Percentiles rank a stretch among this genome's conserved stretches.
Conservation (phyloP, 2,888 invertebrate species). For the Meteorus cinctellus region DNA sequence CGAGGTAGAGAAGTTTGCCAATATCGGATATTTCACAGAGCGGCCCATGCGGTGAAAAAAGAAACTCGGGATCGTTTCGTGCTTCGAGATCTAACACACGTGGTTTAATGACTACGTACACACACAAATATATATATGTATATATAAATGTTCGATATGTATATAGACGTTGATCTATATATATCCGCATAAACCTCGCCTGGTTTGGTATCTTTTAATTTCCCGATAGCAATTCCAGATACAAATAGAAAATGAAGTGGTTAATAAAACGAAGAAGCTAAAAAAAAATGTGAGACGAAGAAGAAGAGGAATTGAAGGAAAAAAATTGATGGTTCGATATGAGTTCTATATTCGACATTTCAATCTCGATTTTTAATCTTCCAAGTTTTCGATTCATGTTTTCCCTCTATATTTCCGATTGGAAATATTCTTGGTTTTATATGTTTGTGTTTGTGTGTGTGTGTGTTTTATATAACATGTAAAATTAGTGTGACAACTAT, state of each 20-base stretch:
- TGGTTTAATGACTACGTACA: background rate
- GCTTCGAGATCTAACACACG: background rate
- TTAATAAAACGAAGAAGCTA: background rate
- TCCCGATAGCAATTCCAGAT: conserved; percentile 10
- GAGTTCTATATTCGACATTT: conserved; percentile 3
- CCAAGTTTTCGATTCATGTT: background rate
- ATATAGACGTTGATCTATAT: no score
- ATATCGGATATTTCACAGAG: conserved; percentile 31
- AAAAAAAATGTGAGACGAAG: background rate
- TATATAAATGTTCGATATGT: no score
- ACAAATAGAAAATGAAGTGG: background rate
- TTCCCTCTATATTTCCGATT: background rate
- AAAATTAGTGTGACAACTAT: no score
- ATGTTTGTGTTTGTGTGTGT: background rate
- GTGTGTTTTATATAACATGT: background rate
- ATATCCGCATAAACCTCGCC: background rate
- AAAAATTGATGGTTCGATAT: background rate
- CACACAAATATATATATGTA: background rate
- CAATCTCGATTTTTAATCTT: conserved; percentile 7
- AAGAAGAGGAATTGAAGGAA: background rate
- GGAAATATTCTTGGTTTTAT: background rate
- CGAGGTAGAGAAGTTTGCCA: conserved; percentile 33
- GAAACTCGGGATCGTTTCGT: background rate
- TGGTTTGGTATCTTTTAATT: conserved; percentile 4
- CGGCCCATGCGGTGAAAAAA: conserved; percentile 21